Conservation (phyloP, 1,140 invertebrate genomes). For the Pseudomyrmex concolor region DNA sequence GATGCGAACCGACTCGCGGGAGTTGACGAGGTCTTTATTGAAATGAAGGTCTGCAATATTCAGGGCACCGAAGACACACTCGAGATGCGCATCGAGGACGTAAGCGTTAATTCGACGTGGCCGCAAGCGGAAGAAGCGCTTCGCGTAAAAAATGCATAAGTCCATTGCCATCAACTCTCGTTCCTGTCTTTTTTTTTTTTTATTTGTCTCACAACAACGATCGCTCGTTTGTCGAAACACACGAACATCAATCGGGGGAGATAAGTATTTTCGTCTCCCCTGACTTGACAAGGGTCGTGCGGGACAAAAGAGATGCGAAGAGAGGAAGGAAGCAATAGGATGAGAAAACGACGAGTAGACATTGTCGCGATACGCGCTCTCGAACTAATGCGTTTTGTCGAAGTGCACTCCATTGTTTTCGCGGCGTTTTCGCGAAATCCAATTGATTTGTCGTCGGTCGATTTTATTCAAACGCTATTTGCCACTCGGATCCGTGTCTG, state of each 20-base stretch:
- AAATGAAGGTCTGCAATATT: constrained; percentile 19
- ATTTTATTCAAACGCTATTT: constrained; percentile 4
- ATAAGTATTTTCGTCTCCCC: background rate
- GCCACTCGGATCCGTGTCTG: background rate
- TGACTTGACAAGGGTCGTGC: constrained; percentile 6
- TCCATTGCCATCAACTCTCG: too few relatives aligned
- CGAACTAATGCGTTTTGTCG: constrained; percentile 26
- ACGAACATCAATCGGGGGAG: constrained; percentile 24
- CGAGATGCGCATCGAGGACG: constrained; percentile 2
- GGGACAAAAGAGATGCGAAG: background rate
- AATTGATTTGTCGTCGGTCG: constrained; percentile 17
- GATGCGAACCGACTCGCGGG: constrained; percentile 34
- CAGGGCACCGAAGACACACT: background rate
- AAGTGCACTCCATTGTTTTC: constrained; percentile 9
- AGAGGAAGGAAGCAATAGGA: too few relatives aligned
- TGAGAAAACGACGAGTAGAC: background rate
- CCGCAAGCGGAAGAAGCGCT: background rate
- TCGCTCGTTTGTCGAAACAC: background rate
- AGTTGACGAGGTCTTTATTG: constrained; percentile 5
- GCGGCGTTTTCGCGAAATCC: constrained; percentile 1
- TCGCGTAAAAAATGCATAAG: background rate
- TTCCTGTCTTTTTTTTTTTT: too few relatives aligned
- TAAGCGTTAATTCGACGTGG: constrained; percentile 15
- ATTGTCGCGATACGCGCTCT: background rate
- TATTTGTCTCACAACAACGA: too few relatives aligned